Evolutionary conservation across 2,113 vertebrate species (phyloP).

Genomic region (Colaptes auratus): DNA sequence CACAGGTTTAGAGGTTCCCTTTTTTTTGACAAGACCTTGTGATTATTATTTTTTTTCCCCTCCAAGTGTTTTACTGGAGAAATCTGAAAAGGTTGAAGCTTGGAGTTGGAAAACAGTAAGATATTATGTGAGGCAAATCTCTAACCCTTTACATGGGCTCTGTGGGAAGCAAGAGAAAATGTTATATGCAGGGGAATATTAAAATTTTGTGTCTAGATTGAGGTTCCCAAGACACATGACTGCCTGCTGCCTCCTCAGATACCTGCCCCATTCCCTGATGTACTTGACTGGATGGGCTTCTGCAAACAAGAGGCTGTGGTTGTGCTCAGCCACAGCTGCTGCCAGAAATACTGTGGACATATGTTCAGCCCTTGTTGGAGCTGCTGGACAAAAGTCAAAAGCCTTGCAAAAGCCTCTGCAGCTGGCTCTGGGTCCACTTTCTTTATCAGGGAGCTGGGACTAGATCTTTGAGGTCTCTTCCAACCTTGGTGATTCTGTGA

Average conservation of each 20-base stretch:
- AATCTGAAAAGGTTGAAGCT: constrained; percentile 9
- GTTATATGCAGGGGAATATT: not conserved
- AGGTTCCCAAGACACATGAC: constrained; percentile 4
- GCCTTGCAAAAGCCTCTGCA: not conserved
- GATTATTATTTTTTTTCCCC: not conserved
- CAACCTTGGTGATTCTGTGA: too few species aligned
- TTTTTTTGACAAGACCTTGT: not conserved
- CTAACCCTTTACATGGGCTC: not conserved
- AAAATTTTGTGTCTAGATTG: constrained; percentile 17
- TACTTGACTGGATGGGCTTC: not conserved
- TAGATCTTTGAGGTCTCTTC: too few species aligned
- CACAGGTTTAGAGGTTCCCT: not conserved
- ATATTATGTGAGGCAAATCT: not conserved
- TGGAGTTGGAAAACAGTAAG: not conserved
- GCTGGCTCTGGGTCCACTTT: too few species aligned
- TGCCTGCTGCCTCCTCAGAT: not conserved
- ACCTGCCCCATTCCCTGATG: too few species aligned
- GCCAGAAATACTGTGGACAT: not conserved
- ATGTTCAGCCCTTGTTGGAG: not conserved
- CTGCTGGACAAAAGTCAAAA: not conserved
- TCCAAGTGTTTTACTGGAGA: not conserved
- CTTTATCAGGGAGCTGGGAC: too few species aligned
- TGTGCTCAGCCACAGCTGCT: not conserved
- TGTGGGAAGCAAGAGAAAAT: constrained; percentile 7
- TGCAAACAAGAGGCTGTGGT: accelerated